Conservation (phyloP, 2,888 invertebrate genomes). For the Pseudolycoriella hygida region DNA sequence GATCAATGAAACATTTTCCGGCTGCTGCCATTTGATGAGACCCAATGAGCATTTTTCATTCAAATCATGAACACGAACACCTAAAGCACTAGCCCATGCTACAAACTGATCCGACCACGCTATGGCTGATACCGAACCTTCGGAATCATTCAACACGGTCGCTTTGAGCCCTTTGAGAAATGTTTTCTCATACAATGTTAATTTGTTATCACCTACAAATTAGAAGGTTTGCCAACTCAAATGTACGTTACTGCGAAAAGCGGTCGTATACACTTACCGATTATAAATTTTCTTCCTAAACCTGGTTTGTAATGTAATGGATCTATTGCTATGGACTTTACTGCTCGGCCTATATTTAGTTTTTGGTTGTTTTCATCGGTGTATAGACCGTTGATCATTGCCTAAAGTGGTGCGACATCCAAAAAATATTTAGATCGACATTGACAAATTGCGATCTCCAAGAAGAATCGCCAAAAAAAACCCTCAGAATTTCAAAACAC, state of each 20-base stretch:
- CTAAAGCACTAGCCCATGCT: conserved; percentile 83
- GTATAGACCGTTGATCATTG: conserved; percentile 76
- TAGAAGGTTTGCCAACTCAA: conserved; percentile 6
- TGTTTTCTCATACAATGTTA: conserved; percentile 74
- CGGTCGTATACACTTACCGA: conserved; percentile 34
- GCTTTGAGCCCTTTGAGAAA: conserved; percentile 62
- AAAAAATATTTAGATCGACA: no score
- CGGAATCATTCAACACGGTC: conserved; percentile 65
- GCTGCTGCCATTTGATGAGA: conserved; percentile 65
- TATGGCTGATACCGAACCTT: conserved; percentile 71
- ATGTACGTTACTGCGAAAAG: no score
- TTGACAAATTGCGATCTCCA: no score
- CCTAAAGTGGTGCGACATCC: conserved; percentile 29
- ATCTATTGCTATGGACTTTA: conserved; percentile 75
- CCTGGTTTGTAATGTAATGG: conserved; percentile 61
- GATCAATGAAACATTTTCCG: conserved; percentile 21
- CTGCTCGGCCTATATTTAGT: conserved; percentile 58
- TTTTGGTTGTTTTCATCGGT: conserved; percentile 64
- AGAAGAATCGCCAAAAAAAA: no score
- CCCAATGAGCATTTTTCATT: conserved; percentile 68
- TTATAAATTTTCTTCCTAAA: conserved; percentile 66
- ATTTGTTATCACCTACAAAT: conserved; percentile 56
- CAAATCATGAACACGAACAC: conserved; percentile 79
- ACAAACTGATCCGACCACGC: conserved; percentile 80
- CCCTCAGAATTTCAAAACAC: no score